Percentiles rank a stretch among this genome's conserved stretches.
These are phyloP conservation scores for Harpagifer antarcticus DNA, from an alignment of 2,797 vertebrate species.

Conservation along the genomic window DNA sequence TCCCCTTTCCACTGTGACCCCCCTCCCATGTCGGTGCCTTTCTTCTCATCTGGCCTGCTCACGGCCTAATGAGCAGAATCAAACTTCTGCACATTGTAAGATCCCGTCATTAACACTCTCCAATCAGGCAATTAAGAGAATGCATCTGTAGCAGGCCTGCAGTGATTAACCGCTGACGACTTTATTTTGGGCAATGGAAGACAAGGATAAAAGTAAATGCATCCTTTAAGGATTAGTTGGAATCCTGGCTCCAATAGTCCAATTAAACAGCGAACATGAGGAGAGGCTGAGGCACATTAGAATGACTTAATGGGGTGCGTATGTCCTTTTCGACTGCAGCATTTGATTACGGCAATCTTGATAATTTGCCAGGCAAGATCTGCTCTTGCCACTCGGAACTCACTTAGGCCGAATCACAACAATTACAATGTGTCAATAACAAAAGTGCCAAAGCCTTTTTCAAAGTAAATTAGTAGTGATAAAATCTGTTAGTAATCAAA, in stretches of 20 bases:
- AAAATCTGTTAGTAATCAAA: slow-evolving; percentile 44
- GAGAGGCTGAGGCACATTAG: slow-evolving; percentile 68
- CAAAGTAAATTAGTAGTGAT: slow-evolving; percentile 57
- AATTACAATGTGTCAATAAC: slow-evolving; percentile 56
- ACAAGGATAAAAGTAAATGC: slow-evolving; percentile 72
- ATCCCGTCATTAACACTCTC: slow-evolving; percentile 69
- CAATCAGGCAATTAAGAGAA: slow-evolving; percentile 80
- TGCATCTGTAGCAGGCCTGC: slow-evolving; percentile 71
- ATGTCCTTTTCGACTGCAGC: slow-evolving; percentile 67
- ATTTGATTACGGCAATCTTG: slow-evolving; percentile 81
- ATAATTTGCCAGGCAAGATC: slow-evolving; percentile 73
- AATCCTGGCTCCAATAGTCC: slow-evolving; percentile 72
- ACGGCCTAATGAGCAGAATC: slow-evolving; percentile 68
- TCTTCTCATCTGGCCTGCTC: slow-evolving; percentile 29
- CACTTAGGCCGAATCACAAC: slow-evolving; percentile 59
- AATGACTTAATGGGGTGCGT: slow-evolving; percentile 70
- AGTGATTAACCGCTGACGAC: slow-evolving; percentile 79
- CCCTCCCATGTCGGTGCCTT: neutral
- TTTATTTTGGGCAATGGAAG: slow-evolving; percentile 74
- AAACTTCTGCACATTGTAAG: slow-evolving; percentile 64
- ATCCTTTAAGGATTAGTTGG: slow-evolving; percentile 71
- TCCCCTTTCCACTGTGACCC: neutral
- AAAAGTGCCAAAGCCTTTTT: slow-evolving; percentile 47
- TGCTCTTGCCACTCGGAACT: slow-evolving; percentile 54
- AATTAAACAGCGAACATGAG: slow-evolving; percentile 75